Evolutionary conservation across 2,113 vertebrate genomes (phyloP), one percentile per base, ranked within the genome.

Genomic region (Apus apus): DNA sequence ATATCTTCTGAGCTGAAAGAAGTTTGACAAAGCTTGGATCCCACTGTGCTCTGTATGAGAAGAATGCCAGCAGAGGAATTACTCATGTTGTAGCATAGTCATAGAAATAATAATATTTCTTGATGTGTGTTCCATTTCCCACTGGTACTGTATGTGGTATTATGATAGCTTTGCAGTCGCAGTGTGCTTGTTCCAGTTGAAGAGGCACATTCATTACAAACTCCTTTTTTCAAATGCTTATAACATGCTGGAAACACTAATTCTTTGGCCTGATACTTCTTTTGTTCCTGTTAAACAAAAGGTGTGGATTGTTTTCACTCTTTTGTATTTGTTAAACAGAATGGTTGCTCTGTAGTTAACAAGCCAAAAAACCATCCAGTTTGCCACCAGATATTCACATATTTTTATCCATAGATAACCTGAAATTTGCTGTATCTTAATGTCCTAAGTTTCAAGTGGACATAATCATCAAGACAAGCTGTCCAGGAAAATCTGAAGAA

Each of bases 111-210:
- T 97, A 95, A 85, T 68, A 96, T 96, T 95, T 94, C 94, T 90
- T 95, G 94, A 96, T 90, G 66, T 74, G 79, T 85, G 86, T 94
- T 97, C 97, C 40, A 95, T 97, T 97, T 96, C 94, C 94, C 95
- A 93, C 45, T 67, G 95, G 92, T 82, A 93, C 9, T 1, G n/a
- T 79, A 53, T 94, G 80, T 89, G 94, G 51, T 46, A 70, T 92
- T 92, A 82, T 65, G 86, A 95, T 92, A 89, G 89, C 57, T 94
- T 94, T 95, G 85, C 88, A 77, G 65, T 82, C 30, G 4, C 86
- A 57, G 32, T 88, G 91, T 89, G 89, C 78, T 88, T 90, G 84
- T 96, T 97, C 93, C 97, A 95, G 78, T 74, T 97, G 91, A 95
- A 83, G 79, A 94, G 76, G 51, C 83, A 78, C 87, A 95, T 97